Base-by-base conservation (phyloP, 2,113 vertebrate genomes). In the Sakesphorus luctuosus region DNA sequence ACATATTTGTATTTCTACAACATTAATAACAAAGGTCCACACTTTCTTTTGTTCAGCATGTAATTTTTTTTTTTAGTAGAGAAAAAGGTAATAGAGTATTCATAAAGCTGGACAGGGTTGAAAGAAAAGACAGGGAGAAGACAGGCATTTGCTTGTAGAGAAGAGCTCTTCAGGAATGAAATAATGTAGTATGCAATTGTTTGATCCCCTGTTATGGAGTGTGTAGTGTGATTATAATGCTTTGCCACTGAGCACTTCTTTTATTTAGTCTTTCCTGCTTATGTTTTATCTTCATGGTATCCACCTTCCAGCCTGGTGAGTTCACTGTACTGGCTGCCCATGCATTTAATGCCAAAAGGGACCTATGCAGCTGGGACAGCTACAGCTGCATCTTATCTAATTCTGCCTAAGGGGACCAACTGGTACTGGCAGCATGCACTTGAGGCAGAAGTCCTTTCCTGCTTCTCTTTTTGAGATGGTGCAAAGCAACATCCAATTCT, bases 1-100 rank as follows among this genome's bases (percentile, higher is more conserved):
- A 98, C 98, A 98, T 98, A 98, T 98, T 98, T 98, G 98, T 98
- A 98, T 98, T 98, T 98, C 98, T 98, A 98, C 79, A 95, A 98
- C 98, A 98, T 98, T 98, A 98, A 98, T 98, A 98, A 98, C 97
- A 98, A 97, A 97, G 97, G 78, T 89, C 92, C 73, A 82, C 88
- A 95, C 96, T 97, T 97, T 97, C 96, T 97, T 97, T 96, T 96
- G 94, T 97, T 78, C 72, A 94, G 98, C 96, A 84, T 98, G 97
- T 96, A 96, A 98, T 88, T n/a, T 31, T 85, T 93, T 79, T 87
- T 76, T 87, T 36, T 16, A 36, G 20, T 17, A 13, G 55, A 77
- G 44, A 44, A 63, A 88, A 91, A 40, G 59, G 59, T 11, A 78
- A 52, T 67, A 47, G 40, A 6, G 15, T 46, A n/a, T n/a, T 66